phyloP scores from a whole-genome alignment of 2,888 invertebrate genomes.

The Scaptomyza reducta region DNA sequence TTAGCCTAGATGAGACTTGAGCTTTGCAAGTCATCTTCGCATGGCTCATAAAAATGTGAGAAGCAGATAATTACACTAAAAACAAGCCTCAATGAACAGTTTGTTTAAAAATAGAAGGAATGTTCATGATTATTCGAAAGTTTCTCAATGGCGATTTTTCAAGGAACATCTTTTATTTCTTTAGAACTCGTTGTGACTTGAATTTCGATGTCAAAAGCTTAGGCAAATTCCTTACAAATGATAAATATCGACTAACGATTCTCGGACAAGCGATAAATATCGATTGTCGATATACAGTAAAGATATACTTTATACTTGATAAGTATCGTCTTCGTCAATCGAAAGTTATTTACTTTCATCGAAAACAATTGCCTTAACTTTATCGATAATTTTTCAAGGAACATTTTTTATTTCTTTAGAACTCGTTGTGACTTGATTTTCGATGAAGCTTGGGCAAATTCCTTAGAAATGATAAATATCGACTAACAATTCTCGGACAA shows the following conservation, averaged over 20 bases:
- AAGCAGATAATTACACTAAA: background rate
- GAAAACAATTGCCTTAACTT: too few relatives aligned
- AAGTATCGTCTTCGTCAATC: background rate
- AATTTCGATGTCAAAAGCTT: too few relatives aligned
- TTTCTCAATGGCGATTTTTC: background rate
- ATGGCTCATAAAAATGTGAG: constrained; percentile 2
- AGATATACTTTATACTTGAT: too few relatives aligned
- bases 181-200: background rate
- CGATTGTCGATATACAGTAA: background rate
- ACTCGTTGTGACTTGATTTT: too few relatives aligned
- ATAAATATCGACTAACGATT: background rate
- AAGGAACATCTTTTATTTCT: background rate
- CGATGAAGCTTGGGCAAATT: too few relatives aligned
- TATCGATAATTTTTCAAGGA: too few relatives aligned
- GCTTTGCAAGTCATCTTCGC: background rate
- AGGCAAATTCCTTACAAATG: too few relatives aligned
- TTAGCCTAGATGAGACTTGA: background rate
- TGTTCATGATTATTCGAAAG: background rate
- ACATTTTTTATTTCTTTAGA: too few relatives aligned
- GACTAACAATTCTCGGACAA: background rate
- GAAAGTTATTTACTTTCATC: too few relatives aligned
- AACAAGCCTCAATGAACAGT: background rate
- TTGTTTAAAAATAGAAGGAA: background rate
- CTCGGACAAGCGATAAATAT: background rate
- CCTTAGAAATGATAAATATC: background rate